A percentile compares a stretch with the other conserved stretches of the same genome.
Evolutionary conservation across 2,113 vertebrate genomes (phyloP).

Genomic region (Dipodomys stephensi): DNA sequence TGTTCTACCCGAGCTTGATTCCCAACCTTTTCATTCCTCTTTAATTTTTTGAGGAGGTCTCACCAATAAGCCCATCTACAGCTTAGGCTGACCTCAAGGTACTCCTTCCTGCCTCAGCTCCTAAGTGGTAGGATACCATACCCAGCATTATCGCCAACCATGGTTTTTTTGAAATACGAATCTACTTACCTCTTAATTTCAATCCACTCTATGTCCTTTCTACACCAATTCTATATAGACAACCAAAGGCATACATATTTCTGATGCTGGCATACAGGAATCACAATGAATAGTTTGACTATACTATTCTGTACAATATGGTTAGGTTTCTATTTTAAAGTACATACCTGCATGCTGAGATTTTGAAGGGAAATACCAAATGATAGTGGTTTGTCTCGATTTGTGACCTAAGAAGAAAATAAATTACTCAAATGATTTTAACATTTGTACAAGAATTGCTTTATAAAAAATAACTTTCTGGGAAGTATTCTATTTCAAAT

Average conservation of each 20-base stretch:
- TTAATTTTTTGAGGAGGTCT: too few relatives aligned
- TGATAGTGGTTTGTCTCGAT: constrained; percentile 93
- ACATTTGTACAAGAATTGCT: constrained; percentile 29
- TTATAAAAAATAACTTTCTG: constrained; percentile 39
- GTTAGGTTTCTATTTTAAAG: constrained; percentile 51
- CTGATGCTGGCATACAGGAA: background rate
- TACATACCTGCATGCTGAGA: constrained; percentile 96
- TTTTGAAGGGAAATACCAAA: constrained; percentile 98
- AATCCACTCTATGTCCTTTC: background rate
- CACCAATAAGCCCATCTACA: too few relatives aligned
- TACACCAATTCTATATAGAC: background rate
- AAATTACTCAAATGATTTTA: constrained; percentile 28
- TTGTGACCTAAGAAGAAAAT: constrained; percentile 91
- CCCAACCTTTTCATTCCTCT: background rate
- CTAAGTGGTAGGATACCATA: too few relatives aligned
- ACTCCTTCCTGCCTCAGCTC: too few relatives aligned
- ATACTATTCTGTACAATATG: background rate
- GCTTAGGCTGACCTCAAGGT: too few relatives aligned
- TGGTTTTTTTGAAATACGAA: background rate
- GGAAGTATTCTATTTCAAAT: constrained; percentile 8
- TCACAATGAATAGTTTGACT: background rate
- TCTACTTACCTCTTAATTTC: background rate
- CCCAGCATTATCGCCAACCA: background rate
- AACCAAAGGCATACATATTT: background rate
- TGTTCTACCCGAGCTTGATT: constrained; percentile 34